These are phyloP conservation scores for Pyrrhosoma nymphula DNA, from an alignment of 2,888 invertebrate genomes.

Conservation along the genomic window DNA sequence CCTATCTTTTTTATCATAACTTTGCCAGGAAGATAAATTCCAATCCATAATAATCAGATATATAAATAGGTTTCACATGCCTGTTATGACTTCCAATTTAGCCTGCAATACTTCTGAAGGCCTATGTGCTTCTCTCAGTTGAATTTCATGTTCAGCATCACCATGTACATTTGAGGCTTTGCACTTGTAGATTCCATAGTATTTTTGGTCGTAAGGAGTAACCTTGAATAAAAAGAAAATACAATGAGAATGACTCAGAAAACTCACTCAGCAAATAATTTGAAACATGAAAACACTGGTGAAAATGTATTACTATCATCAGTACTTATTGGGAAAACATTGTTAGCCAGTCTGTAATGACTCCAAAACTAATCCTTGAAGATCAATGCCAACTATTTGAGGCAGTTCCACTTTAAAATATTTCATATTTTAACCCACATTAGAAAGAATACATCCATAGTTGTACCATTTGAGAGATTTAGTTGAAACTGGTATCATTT, in stretches of 20 bases:
- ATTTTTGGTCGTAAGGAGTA: conserved; percentile 83
- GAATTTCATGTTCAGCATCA: conserved; percentile 83
- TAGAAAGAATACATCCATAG: no score
- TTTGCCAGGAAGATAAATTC: neutral
- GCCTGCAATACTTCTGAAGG: conserved; percentile 85
- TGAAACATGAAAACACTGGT: neutral
- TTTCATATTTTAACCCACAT: neutral
- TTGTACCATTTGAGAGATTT: no score
- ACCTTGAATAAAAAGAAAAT: conserved; percentile 76
- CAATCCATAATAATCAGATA: neutral
- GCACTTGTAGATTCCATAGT: conserved; percentile 90
- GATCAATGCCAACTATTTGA: no score
- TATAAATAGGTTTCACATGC: conserved; percentile 70
- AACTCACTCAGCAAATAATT: neutral
- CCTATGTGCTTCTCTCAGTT: conserved; percentile 86
- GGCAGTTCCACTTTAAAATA: neutral
- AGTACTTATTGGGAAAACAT: no score
- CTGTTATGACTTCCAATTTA: conserved; percentile 84
- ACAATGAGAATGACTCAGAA: neutral
- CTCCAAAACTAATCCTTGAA: no score
- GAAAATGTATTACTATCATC: no score
- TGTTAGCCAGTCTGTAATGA: no score
- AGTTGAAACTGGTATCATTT: no score
- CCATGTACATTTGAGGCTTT: conserved; percentile 89
- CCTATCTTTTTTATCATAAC: no score